A percentile compares a stretch with the other conserved stretches of the same genome.
These are phyloP conservation scores for Lamellibrachia columna DNA, from an alignment of 2,888 invertebrate genomes.

Conservation along the genomic window DNA sequence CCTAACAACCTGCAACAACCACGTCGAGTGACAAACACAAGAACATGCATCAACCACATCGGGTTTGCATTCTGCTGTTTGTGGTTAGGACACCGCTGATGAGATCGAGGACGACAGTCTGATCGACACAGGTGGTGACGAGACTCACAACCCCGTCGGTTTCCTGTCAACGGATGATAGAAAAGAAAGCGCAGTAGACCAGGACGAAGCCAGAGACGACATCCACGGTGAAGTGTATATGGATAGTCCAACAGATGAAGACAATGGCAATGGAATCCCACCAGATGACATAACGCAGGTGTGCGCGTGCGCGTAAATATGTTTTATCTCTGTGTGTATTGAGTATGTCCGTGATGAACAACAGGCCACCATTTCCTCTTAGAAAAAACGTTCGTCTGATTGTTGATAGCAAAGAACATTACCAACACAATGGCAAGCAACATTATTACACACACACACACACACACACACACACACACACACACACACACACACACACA, in stretches of 20 bases:
- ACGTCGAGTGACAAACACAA: too few relatives aligned
- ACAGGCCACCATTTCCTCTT: background rate
- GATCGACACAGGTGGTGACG: too few relatives aligned
- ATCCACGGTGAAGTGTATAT: background rate
- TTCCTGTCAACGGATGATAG: too few relatives aligned
- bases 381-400: background rate
- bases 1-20: too few relatives aligned
- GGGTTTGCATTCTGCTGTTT: background rate
- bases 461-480: too few relatives aligned
- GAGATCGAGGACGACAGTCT: background rate
- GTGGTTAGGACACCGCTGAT: background rate
- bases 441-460: background rate
- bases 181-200: background rate
- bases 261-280: too few relatives aligned
- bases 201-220: background rate
- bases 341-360: background rate
- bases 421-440: background rate
- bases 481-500: too few relatives aligned
- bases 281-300: background rate
- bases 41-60: too few relatives aligned
- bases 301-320: background rate
- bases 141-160: too few relatives aligned
- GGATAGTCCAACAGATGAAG: background rate
- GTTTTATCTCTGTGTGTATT: background rate
- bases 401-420: background rate